Percentiles rank a stretch among this genome's conserved stretches.
Conservation (phyloP, 2,797 vertebrate genomes). For the Cryptoprocta ferox region DNA sequence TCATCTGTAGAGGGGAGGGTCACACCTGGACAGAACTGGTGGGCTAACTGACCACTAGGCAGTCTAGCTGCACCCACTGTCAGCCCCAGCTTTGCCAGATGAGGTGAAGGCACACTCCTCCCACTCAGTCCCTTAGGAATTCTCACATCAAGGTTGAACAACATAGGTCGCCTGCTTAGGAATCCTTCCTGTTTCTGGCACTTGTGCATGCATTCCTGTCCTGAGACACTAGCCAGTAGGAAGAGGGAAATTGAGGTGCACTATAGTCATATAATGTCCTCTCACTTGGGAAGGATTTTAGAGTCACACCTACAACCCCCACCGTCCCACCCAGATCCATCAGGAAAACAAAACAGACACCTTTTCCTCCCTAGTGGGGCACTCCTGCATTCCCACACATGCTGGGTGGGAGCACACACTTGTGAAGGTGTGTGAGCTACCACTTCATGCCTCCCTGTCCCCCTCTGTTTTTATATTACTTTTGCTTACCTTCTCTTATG, state of each 20-base stretch:
- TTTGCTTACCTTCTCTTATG: no score
- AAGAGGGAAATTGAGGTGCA: background rate
- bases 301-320: background rate
- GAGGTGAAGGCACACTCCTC: background rate
- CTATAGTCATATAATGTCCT: background rate
- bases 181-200: background rate
- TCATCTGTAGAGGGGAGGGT: background rate
- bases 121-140: background rate
- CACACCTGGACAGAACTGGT: background rate
- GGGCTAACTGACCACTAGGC: background rate
- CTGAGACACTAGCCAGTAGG: background rate
- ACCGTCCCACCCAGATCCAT: no score
- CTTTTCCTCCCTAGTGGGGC: background rate
- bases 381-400: background rate
- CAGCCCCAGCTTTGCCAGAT: background rate
- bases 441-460: background rate
- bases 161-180: background rate
- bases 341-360: no score
- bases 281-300: background rate
- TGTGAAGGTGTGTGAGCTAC: background rate
- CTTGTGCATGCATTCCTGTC: background rate
- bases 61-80: background rate
- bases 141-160: background rate
- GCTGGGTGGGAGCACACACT: background rate
- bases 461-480: background rate